A percentile compares a stretch with the other conserved stretches of the same genome.
These are phyloP conservation scores for Nymphalis polychloros DNA, from an alignment of 2,888 invertebrate species.

Conservation along the genomic window DNA sequence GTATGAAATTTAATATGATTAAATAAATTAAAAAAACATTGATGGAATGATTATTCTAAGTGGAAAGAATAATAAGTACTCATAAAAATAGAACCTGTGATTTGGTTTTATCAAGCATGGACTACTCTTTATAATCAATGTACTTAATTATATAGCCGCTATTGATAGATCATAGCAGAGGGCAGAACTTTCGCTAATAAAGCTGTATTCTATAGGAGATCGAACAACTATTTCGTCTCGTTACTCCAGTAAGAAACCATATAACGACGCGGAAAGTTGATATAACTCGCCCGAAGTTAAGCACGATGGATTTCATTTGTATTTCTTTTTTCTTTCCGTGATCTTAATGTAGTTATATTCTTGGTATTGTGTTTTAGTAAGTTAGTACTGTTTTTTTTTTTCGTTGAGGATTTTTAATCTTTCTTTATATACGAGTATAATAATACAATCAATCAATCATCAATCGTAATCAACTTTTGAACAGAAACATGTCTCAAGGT, in stretches of 20 bases:
- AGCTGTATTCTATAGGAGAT: constrained; percentile 11
- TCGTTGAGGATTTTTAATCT: too few relatives aligned
- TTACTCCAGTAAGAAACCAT: constrained; percentile 10
- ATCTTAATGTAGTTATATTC: not conserved
- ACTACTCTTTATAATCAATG: not conserved
- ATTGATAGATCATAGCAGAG: not conserved
- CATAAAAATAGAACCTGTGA: too few relatives aligned
- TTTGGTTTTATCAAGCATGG: too few relatives aligned
- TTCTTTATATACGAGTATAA: too few relatives aligned
- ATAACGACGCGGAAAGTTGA: constrained; percentile 21
- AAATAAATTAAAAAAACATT: too few relatives aligned
- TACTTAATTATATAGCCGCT: not conserved
- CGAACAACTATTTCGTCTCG: constrained; percentile 25
- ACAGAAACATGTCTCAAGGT: too few relatives aligned
- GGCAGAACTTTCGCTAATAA: constrained; percentile 15
- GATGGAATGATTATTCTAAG: too few relatives aligned
- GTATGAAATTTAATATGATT: too few relatives aligned
- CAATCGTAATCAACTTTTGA: too few relatives aligned
- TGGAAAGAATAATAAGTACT: too few relatives aligned
- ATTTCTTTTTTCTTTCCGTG: constrained; percentile 4
- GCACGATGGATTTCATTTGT: constrained; percentile 7
- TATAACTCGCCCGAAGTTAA: constrained; percentile 17
- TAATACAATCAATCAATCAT: too few relatives aligned
- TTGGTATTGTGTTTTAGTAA: not conserved
- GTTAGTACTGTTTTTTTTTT: too few relatives aligned